Percentiles rank a stretch among this genome's conserved stretches.
Evolutionary conservation across 2,888 invertebrate species (phyloP).

Genomic region (Halictus ligatus): DNA sequence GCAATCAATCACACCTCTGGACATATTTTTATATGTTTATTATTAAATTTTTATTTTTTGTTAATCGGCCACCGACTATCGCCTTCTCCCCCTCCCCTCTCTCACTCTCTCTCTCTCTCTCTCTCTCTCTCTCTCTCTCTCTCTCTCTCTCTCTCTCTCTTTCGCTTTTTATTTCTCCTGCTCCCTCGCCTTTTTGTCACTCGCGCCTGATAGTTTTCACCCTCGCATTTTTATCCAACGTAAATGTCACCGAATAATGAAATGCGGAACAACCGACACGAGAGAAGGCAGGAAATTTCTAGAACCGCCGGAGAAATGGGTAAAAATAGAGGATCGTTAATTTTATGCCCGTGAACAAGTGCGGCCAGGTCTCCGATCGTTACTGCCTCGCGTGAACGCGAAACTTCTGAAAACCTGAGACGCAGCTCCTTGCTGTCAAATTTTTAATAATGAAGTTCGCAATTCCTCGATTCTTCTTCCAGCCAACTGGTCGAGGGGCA

Average conservation of each 20-base stretch:
- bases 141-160: background rate
- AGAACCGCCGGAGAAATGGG: constrained; percentile 20
- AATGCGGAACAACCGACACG: background rate
- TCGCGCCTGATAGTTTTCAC: background rate
- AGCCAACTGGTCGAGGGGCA: background rate
- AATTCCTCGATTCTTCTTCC: constrained; percentile 4
- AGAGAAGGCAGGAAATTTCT: background rate
- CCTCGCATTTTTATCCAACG: background rate
- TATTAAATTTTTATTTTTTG: background rate
- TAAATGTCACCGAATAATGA: constrained; percentile 30
- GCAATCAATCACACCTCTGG: constrained; percentile 22
- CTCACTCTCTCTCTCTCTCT: background rate
- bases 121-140: background rate
- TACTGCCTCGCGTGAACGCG: constrained; percentile 14
- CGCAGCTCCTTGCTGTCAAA: background rate
- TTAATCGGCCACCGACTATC: background rate
- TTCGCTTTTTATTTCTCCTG: background rate
- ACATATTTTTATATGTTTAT: background rate
- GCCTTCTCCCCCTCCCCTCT: background rate
- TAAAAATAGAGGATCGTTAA: constrained; percentile 57
- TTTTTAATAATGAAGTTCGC: constrained; percentile 30
- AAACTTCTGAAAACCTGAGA: constrained; percentile 7
- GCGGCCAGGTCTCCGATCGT: constrained; percentile 8
- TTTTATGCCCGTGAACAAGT: constrained; percentile 35
- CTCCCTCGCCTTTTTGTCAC: background rate